These are phyloP conservation scores for Antheraea assamensis DNA, from an alignment of 2,888 invertebrate species.

Conservation along the genomic window DNA sequence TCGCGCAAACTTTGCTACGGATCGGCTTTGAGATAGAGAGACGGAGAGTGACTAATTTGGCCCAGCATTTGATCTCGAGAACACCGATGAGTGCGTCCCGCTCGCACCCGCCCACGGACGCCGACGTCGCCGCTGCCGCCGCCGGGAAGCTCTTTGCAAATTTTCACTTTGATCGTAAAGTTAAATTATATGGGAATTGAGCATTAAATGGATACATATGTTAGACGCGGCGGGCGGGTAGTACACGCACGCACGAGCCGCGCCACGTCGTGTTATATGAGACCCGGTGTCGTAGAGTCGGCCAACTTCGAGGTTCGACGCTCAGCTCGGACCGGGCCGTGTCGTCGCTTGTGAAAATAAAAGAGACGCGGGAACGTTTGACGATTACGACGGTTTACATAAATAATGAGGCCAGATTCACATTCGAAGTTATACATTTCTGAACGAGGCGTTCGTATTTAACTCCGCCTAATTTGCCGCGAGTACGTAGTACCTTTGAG, in stretches of 20 bases:
- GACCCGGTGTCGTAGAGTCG: constrained; percentile 25
- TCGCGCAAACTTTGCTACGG: constrained; percentile 83
- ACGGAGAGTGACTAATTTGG: constrained; percentile 83
- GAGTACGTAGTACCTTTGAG: constrained; percentile 80
- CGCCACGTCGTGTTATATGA: background rate
- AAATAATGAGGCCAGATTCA: constrained; percentile 77
- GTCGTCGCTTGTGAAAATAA: constrained; percentile 46
- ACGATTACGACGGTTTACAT: constrained; percentile 76
- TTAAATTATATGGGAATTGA: constrained; percentile 83
- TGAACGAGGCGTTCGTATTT: constrained; percentile 76
- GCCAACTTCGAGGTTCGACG: constrained; percentile 30
- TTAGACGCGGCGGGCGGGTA: constrained; percentile 52
- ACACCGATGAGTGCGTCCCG: constrained; percentile 72
- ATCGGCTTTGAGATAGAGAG: constrained; percentile 83
- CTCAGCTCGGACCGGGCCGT: constrained; percentile 35
- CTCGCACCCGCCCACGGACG: constrained; percentile 68
- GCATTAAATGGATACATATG: constrained; percentile 82
- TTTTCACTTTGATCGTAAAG: constrained; percentile 82
- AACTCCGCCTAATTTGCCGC: constrained; percentile 81
- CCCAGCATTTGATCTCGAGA: constrained; percentile 82
- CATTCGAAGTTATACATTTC: constrained; percentile 76
- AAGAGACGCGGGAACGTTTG: constrained; percentile 63
- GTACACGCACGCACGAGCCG: constrained; percentile 20
- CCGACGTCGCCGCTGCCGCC: constrained; percentile 65
- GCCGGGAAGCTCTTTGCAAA: constrained; percentile 81